Evolutionary conservation across 2,113 vertebrate genomes (phyloP), one percentile per base, ranked within the genome.

Genomic region (Pelobates fuscus): DNA sequence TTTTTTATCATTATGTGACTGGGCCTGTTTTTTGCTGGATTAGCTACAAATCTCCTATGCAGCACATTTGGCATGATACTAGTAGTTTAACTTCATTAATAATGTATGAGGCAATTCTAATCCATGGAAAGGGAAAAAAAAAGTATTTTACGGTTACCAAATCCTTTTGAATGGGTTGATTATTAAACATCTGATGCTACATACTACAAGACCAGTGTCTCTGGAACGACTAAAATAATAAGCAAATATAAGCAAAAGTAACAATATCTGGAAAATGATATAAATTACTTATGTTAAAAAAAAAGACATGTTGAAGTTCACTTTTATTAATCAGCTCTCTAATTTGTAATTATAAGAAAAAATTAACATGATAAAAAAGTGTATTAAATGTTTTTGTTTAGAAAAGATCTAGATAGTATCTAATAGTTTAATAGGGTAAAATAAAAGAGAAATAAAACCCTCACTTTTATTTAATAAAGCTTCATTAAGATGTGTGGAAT

Each of bases 21-120:
- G 94, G 91, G 94, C 92, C 95, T 98, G 95, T 97, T 98, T 98
- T 98, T 94, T 93, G 96, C 95, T 96, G 96, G 97, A 98, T 99
- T 99, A 99, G 92, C 85, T 90, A 92, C 94, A 98, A 98, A 99
- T 99, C 97, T 98, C 94, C 94, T 91, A 91, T 90, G 94, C 95
- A 93, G 94, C 94, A 94, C 95, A 94, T 95, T 96, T 95, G 95
- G 96, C 96, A 98, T 98, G 96, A 91, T 94, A 96, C 94, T 92
- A 93, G 94, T 96, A 96, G 94, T 96, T 96, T 98, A 95, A 94
- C 94, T 93, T 96, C 96, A 99, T 99, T 96, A 98, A 99, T 99
- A 97, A 99, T 98, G 95, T 92, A 98, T 98, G 95, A 98, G 96
- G 93, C 93, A 92, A 95, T 94, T 94, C 91, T 95, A 98, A 97